These are phyloP conservation scores for Hozukius guyotensis DNA, from an alignment of 2,797 vertebrate genomes.

Conservation along the genomic window DNA sequence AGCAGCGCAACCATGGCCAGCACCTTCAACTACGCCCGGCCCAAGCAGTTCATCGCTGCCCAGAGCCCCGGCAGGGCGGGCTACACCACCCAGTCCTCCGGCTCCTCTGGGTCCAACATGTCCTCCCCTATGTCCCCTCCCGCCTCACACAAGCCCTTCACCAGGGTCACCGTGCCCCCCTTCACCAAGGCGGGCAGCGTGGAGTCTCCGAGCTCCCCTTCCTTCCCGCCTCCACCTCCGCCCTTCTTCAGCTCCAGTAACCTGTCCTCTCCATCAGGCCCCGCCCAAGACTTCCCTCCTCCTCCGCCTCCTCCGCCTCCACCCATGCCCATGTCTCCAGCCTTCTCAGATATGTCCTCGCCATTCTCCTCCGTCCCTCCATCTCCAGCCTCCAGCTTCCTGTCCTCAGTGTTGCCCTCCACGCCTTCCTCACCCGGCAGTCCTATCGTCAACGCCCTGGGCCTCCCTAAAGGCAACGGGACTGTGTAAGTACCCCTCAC, in stretches of 20 bases:
- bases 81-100: constrained; percentile 89
- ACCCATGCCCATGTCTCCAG: constrained; percentile 78
- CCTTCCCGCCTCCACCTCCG: constrained; percentile 90
- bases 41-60: constrained; percentile 99
- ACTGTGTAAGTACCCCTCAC: constrained; percentile 86
- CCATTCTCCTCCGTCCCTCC: constrained; percentile 81
- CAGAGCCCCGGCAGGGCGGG: constrained; percentile 85
- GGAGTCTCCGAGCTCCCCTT: constrained; percentile 90
- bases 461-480: constrained; percentile 93
- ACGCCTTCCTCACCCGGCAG: constrained; percentile 83
- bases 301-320: constrained; percentile 79
- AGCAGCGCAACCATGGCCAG: constrained; percentile 88
- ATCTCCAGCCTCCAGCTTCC: constrained; percentile 91
- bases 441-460: constrained; percentile 89
- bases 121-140: constrained; percentile 92
- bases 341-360: constrained; percentile 84
- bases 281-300: constrained; percentile 79
- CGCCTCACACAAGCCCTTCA: constrained; percentile 86
- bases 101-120: constrained; percentile 90
- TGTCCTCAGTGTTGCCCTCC: constrained; percentile 92
- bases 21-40: constrained; percentile 98
- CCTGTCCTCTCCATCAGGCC: constrained; percentile 84
- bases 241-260: constrained; percentile 87
- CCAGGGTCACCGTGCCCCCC: constrained; percentile 81
- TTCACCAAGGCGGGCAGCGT: constrained; percentile 83